Conservation (phyloP, 2,888 invertebrate species). For the Eupithecia tripunctaria region DNA sequence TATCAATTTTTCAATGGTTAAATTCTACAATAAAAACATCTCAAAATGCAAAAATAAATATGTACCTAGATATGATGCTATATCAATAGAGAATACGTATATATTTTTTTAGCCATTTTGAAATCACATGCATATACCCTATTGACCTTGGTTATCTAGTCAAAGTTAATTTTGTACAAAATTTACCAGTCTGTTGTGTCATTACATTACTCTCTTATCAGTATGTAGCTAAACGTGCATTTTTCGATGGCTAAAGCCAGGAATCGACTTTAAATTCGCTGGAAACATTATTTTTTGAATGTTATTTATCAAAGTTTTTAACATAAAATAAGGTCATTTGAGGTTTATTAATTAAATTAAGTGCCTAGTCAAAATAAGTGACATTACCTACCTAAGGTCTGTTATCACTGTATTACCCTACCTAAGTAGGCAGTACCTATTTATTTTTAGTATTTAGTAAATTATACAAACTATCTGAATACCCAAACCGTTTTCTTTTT, state of each 20-base stretch:
- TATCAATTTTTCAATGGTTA: no score
- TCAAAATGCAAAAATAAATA: no score
- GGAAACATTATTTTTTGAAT: neutral
- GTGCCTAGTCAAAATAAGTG: neutral
- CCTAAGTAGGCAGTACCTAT: neutral
- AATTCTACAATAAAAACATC: no score
- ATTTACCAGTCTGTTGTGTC: neutral
- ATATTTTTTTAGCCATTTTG: no score
- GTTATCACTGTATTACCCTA: neutral
- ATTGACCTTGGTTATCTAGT: no score
- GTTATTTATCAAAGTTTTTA: neutral
- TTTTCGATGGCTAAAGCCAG: neutral
- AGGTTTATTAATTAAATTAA: neutral
- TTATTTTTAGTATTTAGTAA: neutral
- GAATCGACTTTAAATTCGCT: neutral
- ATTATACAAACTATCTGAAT: neutral
- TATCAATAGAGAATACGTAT: no score
- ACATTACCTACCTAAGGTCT: neutral
- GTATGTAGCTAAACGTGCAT: neutral
- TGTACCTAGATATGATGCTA: no score
- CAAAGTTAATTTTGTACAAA: neutral
- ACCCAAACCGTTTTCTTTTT: neutral
- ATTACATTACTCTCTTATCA: neutral
- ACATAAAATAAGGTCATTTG: neutral
- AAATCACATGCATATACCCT: no score